Percentiles rank a stretch among this genome's conserved stretches.
phyloP scores from a whole-genome alignment of 2,113 vertebrate genomes.

The Nicator chloris region DNA sequence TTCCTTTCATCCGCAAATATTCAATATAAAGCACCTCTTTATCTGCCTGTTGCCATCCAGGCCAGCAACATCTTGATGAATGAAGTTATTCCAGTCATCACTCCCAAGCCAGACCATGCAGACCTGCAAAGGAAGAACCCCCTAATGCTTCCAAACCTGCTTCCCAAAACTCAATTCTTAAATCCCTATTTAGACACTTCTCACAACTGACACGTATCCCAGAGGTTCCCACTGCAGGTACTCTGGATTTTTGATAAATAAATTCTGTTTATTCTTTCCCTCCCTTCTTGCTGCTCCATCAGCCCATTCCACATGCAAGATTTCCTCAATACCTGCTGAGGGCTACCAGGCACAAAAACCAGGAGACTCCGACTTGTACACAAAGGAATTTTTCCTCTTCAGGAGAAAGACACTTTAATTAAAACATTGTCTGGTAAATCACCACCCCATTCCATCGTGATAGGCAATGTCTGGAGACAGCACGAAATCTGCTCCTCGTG shows the following conservation, averaged over 20 bases:
- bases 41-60: background rate
- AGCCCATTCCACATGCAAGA: background rate
- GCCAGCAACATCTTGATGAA: background rate
- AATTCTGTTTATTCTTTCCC: background rate
- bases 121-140: background rate
- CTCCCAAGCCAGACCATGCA: background rate
- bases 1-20: background rate
- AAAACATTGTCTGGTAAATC: background rate
- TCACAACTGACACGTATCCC: fast-evolving
- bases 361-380: background rate
- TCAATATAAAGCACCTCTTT: background rate
- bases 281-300: background rate
- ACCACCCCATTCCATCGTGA: background rate
- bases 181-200: background rate
- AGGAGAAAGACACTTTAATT: background rate
- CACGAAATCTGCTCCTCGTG: background rate
- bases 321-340: background rate
- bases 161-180: background rate
- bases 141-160: background rate
- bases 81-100: background rate
- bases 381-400: background rate
- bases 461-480: background rate
- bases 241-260: background rate
- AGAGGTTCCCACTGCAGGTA: background rate
- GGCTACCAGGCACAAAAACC: background rate